Conservation (phyloP, 2,888 invertebrate species). For the Himalopsyche tibetana region DNA sequence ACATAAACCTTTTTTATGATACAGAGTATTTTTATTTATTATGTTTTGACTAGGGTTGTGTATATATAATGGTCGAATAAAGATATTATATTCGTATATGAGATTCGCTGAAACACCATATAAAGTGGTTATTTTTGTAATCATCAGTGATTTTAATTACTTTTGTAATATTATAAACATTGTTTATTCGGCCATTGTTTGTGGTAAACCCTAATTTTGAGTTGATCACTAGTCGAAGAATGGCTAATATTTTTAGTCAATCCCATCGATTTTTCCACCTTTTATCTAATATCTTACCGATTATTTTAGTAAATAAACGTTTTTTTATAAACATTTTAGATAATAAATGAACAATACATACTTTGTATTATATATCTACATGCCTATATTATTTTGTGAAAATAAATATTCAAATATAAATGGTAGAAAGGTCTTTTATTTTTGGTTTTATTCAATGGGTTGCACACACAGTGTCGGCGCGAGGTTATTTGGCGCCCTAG, state of each 20-base stretch:
- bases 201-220: conserved; percentile 46
- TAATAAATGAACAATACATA: background rate
- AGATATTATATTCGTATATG: background rate
- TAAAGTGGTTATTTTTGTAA: too few relatives aligned
- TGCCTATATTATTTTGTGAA: conserved; percentile 32
- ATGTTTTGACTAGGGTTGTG: conserved; percentile 2
- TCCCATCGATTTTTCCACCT: conserved; percentile 28
- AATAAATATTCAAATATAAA: conserved; percentile 29
- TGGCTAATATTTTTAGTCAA: conserved; percentile 8
- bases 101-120: too few relatives aligned
- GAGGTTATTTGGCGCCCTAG: too few relatives aligned
- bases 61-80: background rate
- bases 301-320: background rate
- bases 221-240: conserved; percentile 15
- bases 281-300: background rate
- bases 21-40: background rate
- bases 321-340: conserved; percentile 26
- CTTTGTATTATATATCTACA: conserved; percentile 4
- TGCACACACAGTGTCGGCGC: too few relatives aligned
- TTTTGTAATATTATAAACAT: conserved; percentile 30
- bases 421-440: background rate
- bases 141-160: too few relatives aligned
- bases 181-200: conserved; percentile 47
- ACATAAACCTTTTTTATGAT: background rate
- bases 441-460: too few relatives aligned